phyloP scores from a whole-genome alignment of 2,888 invertebrate genomes.

The Dromius quadrimaculatus region DNA sequence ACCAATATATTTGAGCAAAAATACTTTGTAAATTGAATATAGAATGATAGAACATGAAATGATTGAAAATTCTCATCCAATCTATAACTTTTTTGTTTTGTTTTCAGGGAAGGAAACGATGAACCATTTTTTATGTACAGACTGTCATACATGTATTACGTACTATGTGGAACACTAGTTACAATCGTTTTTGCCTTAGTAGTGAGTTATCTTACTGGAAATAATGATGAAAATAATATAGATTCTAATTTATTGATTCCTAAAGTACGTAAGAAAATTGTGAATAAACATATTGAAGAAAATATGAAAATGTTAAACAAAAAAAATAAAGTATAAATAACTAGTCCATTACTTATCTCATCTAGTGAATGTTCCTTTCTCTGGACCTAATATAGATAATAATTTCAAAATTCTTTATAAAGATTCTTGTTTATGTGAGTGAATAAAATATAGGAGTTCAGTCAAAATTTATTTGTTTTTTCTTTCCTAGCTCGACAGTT shows the following conservation, averaged over 20 bases:
- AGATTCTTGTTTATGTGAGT: no score
- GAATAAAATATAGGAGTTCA: no score
- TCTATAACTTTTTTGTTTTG: no score
- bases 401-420: no score
- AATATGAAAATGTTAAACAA: neutral
- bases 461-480: no score
- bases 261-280: constrained; percentile 1
- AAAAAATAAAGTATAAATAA: constrained; percentile 5
- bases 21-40: no score
- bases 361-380: no score
- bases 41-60: no score
- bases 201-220: constrained; percentile 21
- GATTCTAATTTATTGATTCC: constrained; percentile 23
- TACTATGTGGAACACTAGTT: constrained; percentile 1
- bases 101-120: neutral
- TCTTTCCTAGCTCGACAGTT: no score
- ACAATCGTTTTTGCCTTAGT: constrained; percentile 21
- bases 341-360: no score
- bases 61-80: no score
- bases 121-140: constrained; percentile 28
- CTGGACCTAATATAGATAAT: no score
- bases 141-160: constrained; percentile 31
- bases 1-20: neutral
- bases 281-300: neutral
- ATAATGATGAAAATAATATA: neutral